Conservation (phyloP, 1,140 invertebrate genomes). For the Venturia canescens region DNA sequence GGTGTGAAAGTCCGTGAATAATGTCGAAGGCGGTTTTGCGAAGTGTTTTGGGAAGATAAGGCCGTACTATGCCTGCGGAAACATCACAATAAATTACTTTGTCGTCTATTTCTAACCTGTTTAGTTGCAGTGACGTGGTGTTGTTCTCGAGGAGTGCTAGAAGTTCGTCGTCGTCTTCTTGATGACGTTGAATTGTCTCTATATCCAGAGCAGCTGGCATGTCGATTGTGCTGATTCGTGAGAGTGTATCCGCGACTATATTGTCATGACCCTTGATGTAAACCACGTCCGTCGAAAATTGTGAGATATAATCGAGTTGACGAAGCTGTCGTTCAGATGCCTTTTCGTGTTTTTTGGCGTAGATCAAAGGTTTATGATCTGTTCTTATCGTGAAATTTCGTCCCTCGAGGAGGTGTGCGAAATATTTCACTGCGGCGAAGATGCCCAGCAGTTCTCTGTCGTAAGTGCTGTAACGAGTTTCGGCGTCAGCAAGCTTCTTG, state of each 20-base stretch:
- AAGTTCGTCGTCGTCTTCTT: background rate
- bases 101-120: background rate
- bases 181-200: background rate
- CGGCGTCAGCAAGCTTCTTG: conserved; percentile 45
- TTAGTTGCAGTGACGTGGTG: background rate
- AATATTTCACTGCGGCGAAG: conserved; percentile 51
- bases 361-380: conserved; percentile 68
- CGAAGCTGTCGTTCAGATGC: conserved; percentile 56
- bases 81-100: background rate
- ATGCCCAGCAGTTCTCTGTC: conserved; percentile 64
- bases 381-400: conserved; percentile 61
- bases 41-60: background rate
- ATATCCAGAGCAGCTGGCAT: background rate
- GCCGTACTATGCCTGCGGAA: background rate
- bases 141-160: background rate
- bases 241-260: conserved; percentile 49
- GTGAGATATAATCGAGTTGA: conserved; percentile 43
- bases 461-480: conserved; percentile 54
- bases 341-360: conserved; percentile 61
- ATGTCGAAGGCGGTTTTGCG: background rate
- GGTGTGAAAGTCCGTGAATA: background rate
- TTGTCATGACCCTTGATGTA: conserved; percentile 57
- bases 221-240: background rate
- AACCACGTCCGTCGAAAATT: conserved; percentile 56
- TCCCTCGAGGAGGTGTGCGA: conserved; percentile 54